Evolutionary conservation across 2,888 invertebrate genomes (phyloP).

Genomic region (Chymomyza amoena): DNA sequence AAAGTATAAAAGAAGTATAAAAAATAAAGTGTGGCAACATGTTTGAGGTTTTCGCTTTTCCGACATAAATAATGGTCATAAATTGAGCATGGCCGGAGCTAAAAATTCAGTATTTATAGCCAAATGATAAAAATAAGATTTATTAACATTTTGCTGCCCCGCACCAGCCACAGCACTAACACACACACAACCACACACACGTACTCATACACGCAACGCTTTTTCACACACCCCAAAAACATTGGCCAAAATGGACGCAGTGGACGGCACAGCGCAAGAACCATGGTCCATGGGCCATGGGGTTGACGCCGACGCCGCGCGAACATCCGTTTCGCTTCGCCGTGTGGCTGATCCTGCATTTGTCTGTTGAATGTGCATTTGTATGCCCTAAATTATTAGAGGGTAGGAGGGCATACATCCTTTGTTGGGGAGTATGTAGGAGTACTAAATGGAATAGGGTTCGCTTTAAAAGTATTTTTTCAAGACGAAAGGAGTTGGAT

Average conservation of each 20-base stretch:
- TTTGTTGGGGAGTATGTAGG: not conserved
- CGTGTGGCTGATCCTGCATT: conserved; percentile 59
- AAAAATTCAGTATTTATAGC: conserved; percentile 79
- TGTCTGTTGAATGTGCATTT: conserved; percentile 11
- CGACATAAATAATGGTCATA: conserved; percentile 79
- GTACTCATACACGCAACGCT: conserved; percentile 27
- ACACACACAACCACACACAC: conserved; percentile 28
- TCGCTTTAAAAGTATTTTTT: no score
- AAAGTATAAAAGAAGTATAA: not conserved
- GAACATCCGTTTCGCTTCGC: conserved; percentile 62
- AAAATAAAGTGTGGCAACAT: conserved; percentile 70
- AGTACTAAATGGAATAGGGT: not conserved
- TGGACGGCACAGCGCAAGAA: not conserved
- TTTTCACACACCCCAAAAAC: conserved; percentile 40
- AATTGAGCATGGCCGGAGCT: conserved; percentile 78
- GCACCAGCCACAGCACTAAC: conserved; percentile 36
- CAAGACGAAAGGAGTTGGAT: no score
- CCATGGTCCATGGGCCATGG: conserved; percentile 30
- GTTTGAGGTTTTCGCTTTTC: conserved; percentile 76
- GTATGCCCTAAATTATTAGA: not conserved
- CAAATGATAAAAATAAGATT: conserved; percentile 79
- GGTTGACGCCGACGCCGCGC: conserved; percentile 42
- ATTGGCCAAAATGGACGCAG: conserved; percentile 19
- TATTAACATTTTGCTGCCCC: conserved; percentile 77
- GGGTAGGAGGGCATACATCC: not conserved